phyloP scores from a whole-genome alignment of 2,113 vertebrate species.

The Lepidothrix coronata region DNA sequence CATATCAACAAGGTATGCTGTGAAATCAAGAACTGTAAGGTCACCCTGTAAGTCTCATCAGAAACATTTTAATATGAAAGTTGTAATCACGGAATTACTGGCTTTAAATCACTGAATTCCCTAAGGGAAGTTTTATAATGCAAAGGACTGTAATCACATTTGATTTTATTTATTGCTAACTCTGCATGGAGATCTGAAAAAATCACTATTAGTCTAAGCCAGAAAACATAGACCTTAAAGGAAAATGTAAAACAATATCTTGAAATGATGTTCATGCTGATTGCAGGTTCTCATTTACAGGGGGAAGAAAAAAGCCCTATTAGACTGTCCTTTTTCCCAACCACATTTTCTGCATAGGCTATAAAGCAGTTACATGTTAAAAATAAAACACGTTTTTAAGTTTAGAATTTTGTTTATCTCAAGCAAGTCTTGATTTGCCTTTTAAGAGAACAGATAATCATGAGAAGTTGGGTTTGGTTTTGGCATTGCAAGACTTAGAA shows the following conservation, averaged over 20 bases:
- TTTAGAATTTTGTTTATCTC: background rate
- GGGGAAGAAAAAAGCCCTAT: background rate
- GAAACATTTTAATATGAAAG: conserved; percentile 44
- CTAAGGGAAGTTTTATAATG: conserved; percentile 4
- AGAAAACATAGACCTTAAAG: background rate
- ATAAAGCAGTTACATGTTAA: background rate
- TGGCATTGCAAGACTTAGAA: background rate
- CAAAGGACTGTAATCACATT: conserved; percentile 22
- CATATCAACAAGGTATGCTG: background rate
- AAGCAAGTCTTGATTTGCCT: background rate
- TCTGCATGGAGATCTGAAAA: background rate
- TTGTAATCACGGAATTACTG: conserved; percentile 47
- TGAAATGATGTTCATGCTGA: background rate
- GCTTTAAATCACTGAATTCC: conserved; percentile 28
- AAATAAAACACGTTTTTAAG: background rate
- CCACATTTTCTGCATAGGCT: background rate
- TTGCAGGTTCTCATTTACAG: background rate
- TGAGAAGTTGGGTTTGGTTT: background rate
- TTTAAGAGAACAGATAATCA: background rate
- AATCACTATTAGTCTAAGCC: conserved; percentile 4
- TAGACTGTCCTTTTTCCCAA: background rate
- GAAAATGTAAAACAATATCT: conserved; percentile 14
- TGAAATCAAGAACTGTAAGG: conserved; percentile 35
- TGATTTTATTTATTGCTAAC: conserved; percentile 22
- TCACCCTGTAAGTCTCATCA: conserved; percentile 35